These are phyloP conservation scores for Zaprionus obscuricornis DNA, from an alignment of 2,888 invertebrate species.

Conservation along the genomic window DNA sequence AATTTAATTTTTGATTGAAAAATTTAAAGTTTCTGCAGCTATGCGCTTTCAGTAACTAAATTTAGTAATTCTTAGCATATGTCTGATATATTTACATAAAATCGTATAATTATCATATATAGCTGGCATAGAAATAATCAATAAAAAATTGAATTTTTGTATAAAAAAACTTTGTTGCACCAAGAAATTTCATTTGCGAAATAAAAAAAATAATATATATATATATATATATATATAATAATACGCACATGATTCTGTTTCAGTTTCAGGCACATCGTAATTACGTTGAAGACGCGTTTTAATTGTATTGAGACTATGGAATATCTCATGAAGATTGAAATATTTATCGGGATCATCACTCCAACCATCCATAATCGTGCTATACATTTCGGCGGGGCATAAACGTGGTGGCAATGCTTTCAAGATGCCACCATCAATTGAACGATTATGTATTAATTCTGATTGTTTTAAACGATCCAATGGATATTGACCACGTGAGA, in stretches of 20 bases:
- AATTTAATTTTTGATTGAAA: no score
- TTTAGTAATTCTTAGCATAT: no score
- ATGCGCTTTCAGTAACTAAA: no score
- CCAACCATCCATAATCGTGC: slow-evolving; percentile 93
- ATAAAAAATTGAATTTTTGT: no score
- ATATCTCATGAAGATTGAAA: slow-evolving; percentile 92
- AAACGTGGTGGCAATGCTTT: slow-evolving; percentile 88
- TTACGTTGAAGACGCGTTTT: slow-evolving; percentile 57
- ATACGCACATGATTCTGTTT: slow-evolving; percentile 36
- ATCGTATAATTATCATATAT: no score
- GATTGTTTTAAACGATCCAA: slow-evolving; percentile 80
- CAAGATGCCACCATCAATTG: slow-evolving; percentile 85
- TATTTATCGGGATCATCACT: slow-evolving; percentile 88
- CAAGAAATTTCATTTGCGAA: neutral
- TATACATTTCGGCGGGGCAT: slow-evolving; percentile 89
- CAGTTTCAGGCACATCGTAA: slow-evolving; percentile 51
- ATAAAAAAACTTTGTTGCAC: no score
- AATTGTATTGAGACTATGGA: slow-evolving; percentile 82
- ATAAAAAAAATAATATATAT: neutral
- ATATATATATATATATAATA: neutral
- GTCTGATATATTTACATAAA: no score
- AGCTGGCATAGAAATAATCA: no score
- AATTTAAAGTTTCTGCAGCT: no score
- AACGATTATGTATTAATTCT: slow-evolving; percentile 60
- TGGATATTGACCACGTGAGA: slow-evolving; percentile 87